These are phyloP conservation scores for Phengaris arion DNA, from an alignment of 2,888 invertebrate genomes.

Conservation along the genomic window DNA sequence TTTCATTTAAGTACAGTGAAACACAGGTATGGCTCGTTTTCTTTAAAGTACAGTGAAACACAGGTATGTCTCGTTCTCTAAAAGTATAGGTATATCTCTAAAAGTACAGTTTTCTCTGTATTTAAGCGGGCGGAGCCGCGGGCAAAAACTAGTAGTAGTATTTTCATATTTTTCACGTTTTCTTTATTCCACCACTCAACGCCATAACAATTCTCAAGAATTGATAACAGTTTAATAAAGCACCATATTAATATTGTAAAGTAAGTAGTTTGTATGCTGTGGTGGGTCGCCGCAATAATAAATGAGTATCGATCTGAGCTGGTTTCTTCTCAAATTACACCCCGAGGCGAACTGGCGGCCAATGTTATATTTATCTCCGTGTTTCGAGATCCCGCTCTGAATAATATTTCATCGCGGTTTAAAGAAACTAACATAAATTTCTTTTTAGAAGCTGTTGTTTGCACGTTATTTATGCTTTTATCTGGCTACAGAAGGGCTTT, in stretches of 20 bases:
- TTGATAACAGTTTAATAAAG: constrained; percentile 21
- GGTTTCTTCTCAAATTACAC: constrained; percentile 39
- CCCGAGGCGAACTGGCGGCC: constrained; percentile 25
- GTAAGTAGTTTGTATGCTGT: constrained; percentile 30
- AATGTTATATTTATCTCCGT: constrained; percentile 24
- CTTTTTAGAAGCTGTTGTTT: constrained; percentile 1
- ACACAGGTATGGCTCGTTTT: no score
- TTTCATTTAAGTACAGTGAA: no score
- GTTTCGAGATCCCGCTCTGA: constrained; percentile 11
- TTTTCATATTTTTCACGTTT: no score
- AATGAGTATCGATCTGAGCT: constrained; percentile 41
- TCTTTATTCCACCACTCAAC: neutral
- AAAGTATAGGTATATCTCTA: no score
- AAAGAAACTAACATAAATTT: constrained; percentile 17
- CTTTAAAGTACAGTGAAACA: no score
- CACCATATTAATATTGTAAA: constrained; percentile 30
- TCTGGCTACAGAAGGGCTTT: constrained; percentile 10
- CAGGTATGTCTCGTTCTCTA: no score
- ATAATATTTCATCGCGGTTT: constrained; percentile 15
- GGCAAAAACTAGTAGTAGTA: no score
- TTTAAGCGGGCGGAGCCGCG: no score
- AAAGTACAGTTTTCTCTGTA: no score
- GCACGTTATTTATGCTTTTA: constrained; percentile 7
- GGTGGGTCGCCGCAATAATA: constrained; percentile 39
- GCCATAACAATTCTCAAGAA: neutral